Evolutionary conservation across 2,113 vertebrate species (phyloP).

Genomic region (Pandion haliaetus): DNA sequence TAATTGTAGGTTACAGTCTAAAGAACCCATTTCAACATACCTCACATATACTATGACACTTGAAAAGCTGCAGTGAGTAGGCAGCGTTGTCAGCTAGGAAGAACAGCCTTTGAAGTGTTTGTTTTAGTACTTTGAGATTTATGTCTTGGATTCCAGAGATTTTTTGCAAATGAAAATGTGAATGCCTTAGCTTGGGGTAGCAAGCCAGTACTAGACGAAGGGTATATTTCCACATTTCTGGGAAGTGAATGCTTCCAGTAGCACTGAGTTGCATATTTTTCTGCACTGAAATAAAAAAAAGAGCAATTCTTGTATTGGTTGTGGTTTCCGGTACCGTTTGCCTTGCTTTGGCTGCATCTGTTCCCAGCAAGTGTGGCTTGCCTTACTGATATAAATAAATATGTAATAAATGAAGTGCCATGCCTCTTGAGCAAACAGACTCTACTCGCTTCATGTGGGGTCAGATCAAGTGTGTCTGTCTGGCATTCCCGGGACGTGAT

Average conservation of each 20-base stretch:
- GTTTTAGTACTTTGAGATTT: constrained; percentile 30
- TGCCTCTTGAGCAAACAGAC: not conserved
- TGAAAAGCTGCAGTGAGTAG: constrained; percentile 30
- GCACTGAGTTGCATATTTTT: not conserved
- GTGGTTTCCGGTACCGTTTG: not conserved
- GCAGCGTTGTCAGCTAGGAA: not conserved
- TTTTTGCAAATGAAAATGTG: not conserved
- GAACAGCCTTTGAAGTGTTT: constrained; percentile 31
- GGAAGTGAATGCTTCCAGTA: not conserved
- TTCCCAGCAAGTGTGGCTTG: not conserved
- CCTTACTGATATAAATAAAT: not conserved
- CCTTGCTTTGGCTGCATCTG: not conserved
- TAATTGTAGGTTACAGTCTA: constrained; percentile 10
- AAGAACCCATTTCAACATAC: constrained; percentile 32
- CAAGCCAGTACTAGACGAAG: not conserved
- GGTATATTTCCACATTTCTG: not conserved
- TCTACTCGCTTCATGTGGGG: accelerated
- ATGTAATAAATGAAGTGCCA: not conserved
- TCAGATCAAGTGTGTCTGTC: not conserved
- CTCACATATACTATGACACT: not conserved
- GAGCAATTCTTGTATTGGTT: not conserved
- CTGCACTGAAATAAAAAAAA: not conserved
- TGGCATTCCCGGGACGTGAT: not conserved
- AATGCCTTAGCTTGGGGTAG: not conserved
- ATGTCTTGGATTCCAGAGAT: constrained; percentile 13